Base-by-base conservation (phyloP, 2,113 vertebrate species). In the Lophius piscatorius region DNA sequence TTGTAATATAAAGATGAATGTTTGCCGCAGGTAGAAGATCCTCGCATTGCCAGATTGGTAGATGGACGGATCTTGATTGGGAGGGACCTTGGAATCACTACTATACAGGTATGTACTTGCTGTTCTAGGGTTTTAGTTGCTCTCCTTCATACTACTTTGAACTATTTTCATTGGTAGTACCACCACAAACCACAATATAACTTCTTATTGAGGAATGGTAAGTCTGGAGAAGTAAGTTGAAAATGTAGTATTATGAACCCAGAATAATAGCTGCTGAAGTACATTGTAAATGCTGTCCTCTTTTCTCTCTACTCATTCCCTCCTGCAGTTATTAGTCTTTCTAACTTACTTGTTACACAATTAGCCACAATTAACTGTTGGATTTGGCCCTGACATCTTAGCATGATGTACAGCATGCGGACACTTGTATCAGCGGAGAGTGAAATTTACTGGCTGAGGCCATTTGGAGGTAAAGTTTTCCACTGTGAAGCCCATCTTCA, bases 41-140 rank as follows among this genome's bases (percentile, higher is more conserved):
- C 94, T 0, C 91, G 74, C 40, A 87, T 98, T 0, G 96, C 96
- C 4, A 90, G 81, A 69, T 73, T 99, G 10, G 89, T 95, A 21
- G 94, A 93, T 1, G 96, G 96, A 2, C 74, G 91, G 2, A 91
- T 95, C 6, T 81, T 99, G 79, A 90, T 94, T 1, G 96, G 97
- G 0, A 90, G 91, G 1, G 96, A 98, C 70, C 86, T 93, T 0
- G 96, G 97, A 10, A 95, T 97, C 74, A 98, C 97, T 70, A 96
- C 93, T 0, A 93, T 98, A 52, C 97, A 98, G 93, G 96, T 95
- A 91, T 31, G 29, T 31, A 31, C 29, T 10, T 31, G 6, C 29
- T 31, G 29, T 31, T 31, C 8, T 10, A 31, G 29, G 9, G 9
- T 31, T 8, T 1, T 9, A 3, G 3, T 4, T 31, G 29, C 29